Conservation (phyloP, 2,888 invertebrate genomes). For the Petrolisthes cinctipes region DNA sequence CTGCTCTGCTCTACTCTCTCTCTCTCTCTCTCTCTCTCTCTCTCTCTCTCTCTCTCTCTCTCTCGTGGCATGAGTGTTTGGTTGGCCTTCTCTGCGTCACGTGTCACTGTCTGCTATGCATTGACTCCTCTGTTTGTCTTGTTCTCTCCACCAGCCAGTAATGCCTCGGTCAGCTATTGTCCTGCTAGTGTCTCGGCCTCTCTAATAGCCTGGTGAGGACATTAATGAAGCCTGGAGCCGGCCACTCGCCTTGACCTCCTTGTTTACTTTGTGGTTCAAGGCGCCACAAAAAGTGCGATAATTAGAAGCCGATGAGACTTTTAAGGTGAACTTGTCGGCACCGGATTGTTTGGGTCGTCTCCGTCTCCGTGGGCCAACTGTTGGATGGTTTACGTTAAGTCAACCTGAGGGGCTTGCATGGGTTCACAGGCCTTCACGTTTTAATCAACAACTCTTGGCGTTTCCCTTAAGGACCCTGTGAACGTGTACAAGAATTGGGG, state of each 20-base stretch:
- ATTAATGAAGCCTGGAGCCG: neutral
- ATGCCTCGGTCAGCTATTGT: neutral
- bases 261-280: conserved; percentile 23
- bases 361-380: neutral
- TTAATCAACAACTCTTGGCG: too few relatives aligned
- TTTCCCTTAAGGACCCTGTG: too few relatives aligned
- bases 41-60: conserved; percentile 30
- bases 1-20: neutral
- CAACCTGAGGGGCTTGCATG: too few relatives aligned
- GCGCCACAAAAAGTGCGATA: conserved; percentile 15
- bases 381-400: too few relatives aligned
- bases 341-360: neutral
- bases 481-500: too few relatives aligned
- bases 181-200: neutral
- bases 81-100: neutral
- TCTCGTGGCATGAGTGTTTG: neutral
- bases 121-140: too few relatives aligned
- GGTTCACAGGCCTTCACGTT: too few relatives aligned
- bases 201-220: neutral
- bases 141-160: too few relatives aligned
- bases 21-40: conserved; percentile 20
- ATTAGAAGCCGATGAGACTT: conserved; percentile 16
- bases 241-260: neutral
- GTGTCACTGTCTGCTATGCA: too few relatives aligned
- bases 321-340: conserved; percentile 19